Evolutionary conservation across 2,888 invertebrate genomes (phyloP).

Genomic region (Neuroscelio doddi): DNA sequence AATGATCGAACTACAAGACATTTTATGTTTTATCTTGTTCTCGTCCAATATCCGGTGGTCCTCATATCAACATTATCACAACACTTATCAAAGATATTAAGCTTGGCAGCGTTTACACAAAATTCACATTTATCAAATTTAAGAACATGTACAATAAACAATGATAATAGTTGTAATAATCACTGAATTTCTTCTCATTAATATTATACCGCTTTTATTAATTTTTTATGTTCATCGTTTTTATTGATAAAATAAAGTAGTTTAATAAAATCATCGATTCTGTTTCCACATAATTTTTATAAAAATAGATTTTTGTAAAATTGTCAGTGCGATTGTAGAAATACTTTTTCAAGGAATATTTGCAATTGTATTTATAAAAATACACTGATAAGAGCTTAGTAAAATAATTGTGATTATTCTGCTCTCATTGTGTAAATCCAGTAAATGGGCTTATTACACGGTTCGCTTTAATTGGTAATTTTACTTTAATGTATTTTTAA

Average conservation of each 20-base stretch:
- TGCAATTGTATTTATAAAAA: no score
- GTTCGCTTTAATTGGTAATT: no score
- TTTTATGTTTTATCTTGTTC: conserved; percentile 8
- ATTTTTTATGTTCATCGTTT: not conserved
- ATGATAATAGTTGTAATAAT: not conserved
- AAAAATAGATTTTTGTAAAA: no score
- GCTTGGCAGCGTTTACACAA: conserved; percentile 2
- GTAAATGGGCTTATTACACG: no score
- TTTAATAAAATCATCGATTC: no score
- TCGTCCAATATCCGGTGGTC: conserved; percentile 8
- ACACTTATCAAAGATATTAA: conserved; percentile 5
- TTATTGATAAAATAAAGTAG: not conserved
- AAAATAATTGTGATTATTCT: no score
- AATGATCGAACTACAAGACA: not conserved
- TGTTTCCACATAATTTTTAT: no score
- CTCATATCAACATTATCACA: conserved; percentile 1
- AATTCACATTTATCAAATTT: not conserved
- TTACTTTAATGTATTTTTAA: no score
- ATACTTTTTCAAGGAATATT: no score
- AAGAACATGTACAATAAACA: conserved; percentile 1
- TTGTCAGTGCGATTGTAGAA: no score
- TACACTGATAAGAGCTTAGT: no score
- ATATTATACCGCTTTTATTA: not conserved
- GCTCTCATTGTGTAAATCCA: no score
- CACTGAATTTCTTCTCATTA: not conserved